phyloP scores from a whole-genome alignment of 1,140 invertebrate genomes.

The Drosophila rufa region DNA sequence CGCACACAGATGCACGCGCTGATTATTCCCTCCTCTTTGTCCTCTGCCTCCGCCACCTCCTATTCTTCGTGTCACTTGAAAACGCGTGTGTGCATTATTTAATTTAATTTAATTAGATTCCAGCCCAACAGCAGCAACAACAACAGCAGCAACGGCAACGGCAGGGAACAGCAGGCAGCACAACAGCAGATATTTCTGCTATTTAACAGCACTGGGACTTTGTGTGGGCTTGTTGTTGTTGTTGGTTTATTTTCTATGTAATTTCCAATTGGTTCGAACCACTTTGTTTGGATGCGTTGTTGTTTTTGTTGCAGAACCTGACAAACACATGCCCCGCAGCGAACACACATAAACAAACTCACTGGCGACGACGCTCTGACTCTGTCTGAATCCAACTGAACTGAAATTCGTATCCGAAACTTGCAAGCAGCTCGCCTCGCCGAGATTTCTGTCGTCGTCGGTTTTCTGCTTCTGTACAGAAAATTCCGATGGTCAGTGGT shows the following conservation, averaged over 20 bases:
- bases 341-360: conserved; percentile 81
- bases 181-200: conserved; percentile 4
- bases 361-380: conserved; percentile 79
- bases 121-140: conserved; percentile 27
- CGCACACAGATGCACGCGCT: conserved; percentile 22
- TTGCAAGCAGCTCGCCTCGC: conserved; percentile 51
- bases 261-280: conserved; percentile 41
- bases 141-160: conserved; percentile 21
- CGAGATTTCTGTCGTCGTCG: conserved; percentile 69
- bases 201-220: conserved; percentile 20
- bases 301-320: conserved; percentile 45
- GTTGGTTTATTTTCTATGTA: conserved; percentile 11
- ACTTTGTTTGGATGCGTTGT: conserved; percentile 43
- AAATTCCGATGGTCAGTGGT: conserved; percentile 80
- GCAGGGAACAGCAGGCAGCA: conserved; percentile 13
- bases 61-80: conserved; percentile 15
- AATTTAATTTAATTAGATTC: conserved; percentile 64
- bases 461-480: conserved; percentile 72
- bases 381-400: conserved; percentile 80
- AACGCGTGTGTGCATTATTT: conserved; percentile 51
- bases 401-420: conserved; percentile 66
- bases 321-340: conserved; percentile 30
- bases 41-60: neutral
- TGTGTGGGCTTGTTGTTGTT: no score
- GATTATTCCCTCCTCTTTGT: conserved; percentile 24